Conservation (phyloP, 2,113 vertebrate species). For the Actenoides lindsayi region DNA sequence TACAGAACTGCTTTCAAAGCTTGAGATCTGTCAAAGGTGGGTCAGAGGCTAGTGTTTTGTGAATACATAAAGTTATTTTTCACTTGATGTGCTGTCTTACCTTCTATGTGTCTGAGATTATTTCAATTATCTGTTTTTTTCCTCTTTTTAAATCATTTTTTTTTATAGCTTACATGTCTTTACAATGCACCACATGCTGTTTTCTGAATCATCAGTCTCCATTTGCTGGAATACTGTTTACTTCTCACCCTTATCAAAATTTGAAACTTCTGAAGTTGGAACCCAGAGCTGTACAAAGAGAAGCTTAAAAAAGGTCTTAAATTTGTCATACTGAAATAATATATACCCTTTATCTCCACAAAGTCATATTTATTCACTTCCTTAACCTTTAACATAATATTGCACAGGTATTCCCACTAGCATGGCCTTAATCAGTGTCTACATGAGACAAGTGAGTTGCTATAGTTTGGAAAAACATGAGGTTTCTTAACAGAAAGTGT, state of each 20-base stretch:
- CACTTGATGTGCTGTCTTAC: background rate
- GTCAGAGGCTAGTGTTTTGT: background rate
- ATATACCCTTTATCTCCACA: background rate
- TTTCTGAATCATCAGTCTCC: background rate
- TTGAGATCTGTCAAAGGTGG: background rate
- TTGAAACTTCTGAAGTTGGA: background rate
- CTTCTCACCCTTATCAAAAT: background rate
- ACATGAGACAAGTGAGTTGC: accelerated
- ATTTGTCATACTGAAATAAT: background rate
- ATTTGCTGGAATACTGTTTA: background rate
- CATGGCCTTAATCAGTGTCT: background rate
- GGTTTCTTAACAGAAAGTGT: background rate
- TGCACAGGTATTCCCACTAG: background rate
- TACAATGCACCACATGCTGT: background rate
- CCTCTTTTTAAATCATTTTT: no score
- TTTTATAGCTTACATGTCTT: background rate
- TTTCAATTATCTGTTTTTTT: background rate
- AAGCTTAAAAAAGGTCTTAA: background rate
- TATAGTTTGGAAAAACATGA: background rate
- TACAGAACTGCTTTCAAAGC: background rate
- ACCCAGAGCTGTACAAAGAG: background rate
- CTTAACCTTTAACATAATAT: background rate
- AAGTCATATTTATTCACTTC: background rate
- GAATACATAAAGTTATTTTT: background rate
- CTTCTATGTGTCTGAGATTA: background rate